Conservation (phyloP, 2,797 vertebrate species). For the Anisognathus igniventris region DNA sequence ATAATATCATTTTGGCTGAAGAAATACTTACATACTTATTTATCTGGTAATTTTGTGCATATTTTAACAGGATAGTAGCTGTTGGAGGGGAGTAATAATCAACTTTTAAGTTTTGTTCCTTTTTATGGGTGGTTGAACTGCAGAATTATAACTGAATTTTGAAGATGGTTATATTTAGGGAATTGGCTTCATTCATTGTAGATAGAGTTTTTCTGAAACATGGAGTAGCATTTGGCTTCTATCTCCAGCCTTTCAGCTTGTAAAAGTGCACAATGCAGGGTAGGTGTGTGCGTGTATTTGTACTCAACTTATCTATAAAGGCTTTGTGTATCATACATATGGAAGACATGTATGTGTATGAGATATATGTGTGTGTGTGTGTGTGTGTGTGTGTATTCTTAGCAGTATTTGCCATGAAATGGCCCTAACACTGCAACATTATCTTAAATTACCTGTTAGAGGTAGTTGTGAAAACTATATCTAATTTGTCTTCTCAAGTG, state of each 20-base stretch:
- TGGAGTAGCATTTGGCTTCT: not conserved
- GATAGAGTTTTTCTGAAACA: not conserved
- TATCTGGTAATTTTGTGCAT: not conserved
- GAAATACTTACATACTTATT: not conserved
- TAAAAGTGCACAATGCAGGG: not conserved
- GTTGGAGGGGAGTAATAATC: not conserved
- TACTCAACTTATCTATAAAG: not conserved
- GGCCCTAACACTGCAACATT: not conserved
- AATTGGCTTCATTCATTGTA: not conserved
- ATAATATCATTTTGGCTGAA: not conserved
- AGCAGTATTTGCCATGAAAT: not conserved
- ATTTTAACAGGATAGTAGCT: not conserved
- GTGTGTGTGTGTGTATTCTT: not conserved
- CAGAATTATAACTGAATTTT: not conserved
- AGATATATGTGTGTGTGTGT: fast-evolving
- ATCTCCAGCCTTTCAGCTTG: not conserved
- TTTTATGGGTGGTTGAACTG: not conserved
- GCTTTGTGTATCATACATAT: not conserved
- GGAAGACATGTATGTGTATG: not conserved
- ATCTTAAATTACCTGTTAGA: not conserved
- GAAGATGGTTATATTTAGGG: not conserved
- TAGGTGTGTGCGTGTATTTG: not conserved
- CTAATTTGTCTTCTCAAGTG: not conserved
- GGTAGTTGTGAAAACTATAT: not conserved
- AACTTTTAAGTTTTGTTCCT: not conserved